Conservation (phyloP, 2,888 invertebrate genomes). For the Venusia cambrica region DNA sequence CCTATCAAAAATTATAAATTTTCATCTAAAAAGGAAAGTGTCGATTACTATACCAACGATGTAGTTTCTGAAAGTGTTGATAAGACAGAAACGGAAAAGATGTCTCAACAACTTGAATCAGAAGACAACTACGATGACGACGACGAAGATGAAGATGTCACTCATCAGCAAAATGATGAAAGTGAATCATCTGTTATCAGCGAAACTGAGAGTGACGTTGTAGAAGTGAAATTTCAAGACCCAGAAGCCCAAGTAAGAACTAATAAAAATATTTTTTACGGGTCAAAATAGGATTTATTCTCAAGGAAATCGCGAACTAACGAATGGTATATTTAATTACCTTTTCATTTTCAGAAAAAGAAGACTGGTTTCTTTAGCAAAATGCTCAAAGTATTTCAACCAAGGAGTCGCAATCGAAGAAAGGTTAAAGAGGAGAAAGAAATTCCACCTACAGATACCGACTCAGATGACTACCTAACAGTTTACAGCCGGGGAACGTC, state of each 20-base stretch:
- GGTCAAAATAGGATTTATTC: too few relatives aligned
- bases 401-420: slow-evolving; percentile 33
- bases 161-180: too few relatives aligned
- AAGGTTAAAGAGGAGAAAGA: slow-evolving; percentile 13
- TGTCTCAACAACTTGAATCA: slow-evolving; percentile 8
- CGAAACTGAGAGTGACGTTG: slow-evolving; percentile 33
- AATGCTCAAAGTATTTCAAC: slow-evolving; percentile 53
- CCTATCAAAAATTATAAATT: slow-evolving; percentile 9
- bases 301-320: too few relatives aligned
- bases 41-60: neutral
- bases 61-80: slow-evolving; percentile 7
- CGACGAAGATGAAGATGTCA: slow-evolving; percentile 16
- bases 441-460: slow-evolving; percentile 34
- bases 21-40: neutral
- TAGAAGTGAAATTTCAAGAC: too few relatives aligned
- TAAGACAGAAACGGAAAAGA: slow-evolving; percentile 17
- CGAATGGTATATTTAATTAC: slow-evolving; percentile 9
- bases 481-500: slow-evolving; percentile 47
- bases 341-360: slow-evolving; percentile 26
- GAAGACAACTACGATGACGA: slow-evolving; percentile 19
- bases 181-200: slow-evolving; percentile 32
- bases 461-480: slow-evolving; percentile 57
- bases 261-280: too few relatives aligned
- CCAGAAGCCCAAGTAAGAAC: too few relatives aligned
- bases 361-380: slow-evolving; percentile 50